Conservation (phyloP, 1,140 invertebrate genomes). For the Tetramorium parvispinum region DNA sequence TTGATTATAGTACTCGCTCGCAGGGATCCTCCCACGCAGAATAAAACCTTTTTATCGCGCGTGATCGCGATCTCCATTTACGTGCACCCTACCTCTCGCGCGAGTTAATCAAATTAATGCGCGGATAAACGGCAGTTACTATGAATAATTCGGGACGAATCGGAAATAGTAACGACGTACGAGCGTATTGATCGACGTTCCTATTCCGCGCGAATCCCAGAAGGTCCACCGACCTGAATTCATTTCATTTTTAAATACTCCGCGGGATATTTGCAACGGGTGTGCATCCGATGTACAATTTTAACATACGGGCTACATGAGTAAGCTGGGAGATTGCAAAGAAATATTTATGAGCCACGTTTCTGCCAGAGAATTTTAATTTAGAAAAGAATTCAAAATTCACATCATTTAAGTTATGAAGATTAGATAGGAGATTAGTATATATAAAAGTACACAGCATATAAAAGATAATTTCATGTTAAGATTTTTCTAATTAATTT, state of each 20-base stretch:
- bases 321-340: neutral
- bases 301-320: neutral
- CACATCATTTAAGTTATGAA: neutral
- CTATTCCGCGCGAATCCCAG: constrained; percentile 63
- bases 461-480: neutral
- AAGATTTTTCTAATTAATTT: neutral
- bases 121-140: constrained; percentile 5
- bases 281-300: neutral
- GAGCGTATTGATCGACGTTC: constrained; percentile 70
- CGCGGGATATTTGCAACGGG: neutral
- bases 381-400: neutral
- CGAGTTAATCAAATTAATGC: constrained; percentile 44
- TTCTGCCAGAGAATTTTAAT: neutral
- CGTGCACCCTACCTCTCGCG: neutral
- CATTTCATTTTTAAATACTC: constrained; percentile 53
- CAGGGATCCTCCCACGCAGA: neutral
- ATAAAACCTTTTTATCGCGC: neutral
- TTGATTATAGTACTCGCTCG: neutral
- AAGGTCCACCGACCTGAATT: constrained; percentile 78
- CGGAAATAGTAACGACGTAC: constrained; percentile 67
- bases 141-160: constrained; percentile 67
- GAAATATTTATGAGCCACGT: neutral
- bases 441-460: no score
- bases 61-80: constrained; percentile 9
- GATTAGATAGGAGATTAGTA: no score